phyloP scores from a whole-genome alignment of 2,113 vertebrate genomes.

The Stictonetta naevosa region DNA sequence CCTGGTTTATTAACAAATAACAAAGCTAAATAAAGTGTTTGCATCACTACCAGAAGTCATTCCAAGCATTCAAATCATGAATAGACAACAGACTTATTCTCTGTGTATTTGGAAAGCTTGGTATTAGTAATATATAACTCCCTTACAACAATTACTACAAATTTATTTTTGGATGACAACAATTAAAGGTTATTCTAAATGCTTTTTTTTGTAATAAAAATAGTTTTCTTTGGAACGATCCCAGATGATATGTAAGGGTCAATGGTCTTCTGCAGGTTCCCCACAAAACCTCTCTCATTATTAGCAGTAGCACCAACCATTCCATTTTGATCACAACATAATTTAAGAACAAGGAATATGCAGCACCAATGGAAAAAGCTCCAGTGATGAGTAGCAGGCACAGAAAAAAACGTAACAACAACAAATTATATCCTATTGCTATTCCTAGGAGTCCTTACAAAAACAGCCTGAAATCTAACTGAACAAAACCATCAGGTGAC shows the following conservation, averaged over 20 bases:
- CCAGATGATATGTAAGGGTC: not conserved
- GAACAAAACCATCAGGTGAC: not conserved
- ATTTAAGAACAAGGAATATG: not conserved
- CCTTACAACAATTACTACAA: not conserved
- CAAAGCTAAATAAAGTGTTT: not conserved
- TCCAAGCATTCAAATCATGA: not conserved
- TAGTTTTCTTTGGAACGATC: not conserved
- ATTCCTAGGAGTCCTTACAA: not conserved
- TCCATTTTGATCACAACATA: not conserved
- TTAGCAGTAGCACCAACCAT: not conserved
- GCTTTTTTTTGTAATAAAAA: not conserved
- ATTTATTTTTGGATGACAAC: not conserved
- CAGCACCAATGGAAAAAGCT: not conserved
- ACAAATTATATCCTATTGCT: not conserved
- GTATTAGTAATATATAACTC: not conserved
- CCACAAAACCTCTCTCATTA: not conserved
- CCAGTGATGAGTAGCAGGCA: not conserved
- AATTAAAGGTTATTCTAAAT: not conserved
- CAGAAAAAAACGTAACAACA: not conserved
- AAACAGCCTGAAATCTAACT: not conserved
- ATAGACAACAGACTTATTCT: not conserved
- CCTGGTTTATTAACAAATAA: not conserved
- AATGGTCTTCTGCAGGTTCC: not conserved
- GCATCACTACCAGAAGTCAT: not conserved
- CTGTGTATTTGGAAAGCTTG: rapidly evolving